Evolutionary conservation across 35 echinoderm and acorn worm species (phyloP), one percentile per base, ranked within the genome.

Genomic region (Strongylocentrotus purpuratus): DNA sequence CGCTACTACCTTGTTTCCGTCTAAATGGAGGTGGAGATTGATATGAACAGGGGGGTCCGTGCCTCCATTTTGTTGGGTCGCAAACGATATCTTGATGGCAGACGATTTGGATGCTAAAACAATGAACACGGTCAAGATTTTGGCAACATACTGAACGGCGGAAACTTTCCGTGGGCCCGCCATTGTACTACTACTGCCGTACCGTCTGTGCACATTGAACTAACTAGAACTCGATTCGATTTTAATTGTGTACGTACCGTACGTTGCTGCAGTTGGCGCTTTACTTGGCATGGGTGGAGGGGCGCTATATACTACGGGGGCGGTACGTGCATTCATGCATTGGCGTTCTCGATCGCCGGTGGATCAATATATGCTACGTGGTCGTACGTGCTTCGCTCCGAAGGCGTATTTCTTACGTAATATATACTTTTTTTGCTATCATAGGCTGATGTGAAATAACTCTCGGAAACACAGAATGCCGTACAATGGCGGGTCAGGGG

Each of bases 21-120:
- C 45, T 88, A 88, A 31, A 88, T 88, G 87, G 45, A 88, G 32
- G 28, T 88, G 87, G 31, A 88, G 45, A 46, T 88, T 88, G 31
- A 88, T 88, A 31, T 88, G 87, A 88, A 88, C 87, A 33, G 87
- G 86, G 14, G 87, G 32, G 4, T 88, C 32, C 45, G 87, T 46
- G 45, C 87, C 33, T 88, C 45, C 87, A 41, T 88, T n/a, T 33
- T 88, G 87, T 46, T 88, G 87, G 12, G 9, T 33, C 12, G 87
- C 87, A 88, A 88, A 33, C 14, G 87, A 88, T 88, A 88, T 46
- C 9, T 88, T 88, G 31, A 88, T 46, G 22, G 87, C 87, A 70
- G 61, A 70, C 61, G 61, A 70, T 20, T 70, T 25, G 6, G 18
- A 70, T 18, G 20, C 61, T 18, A 22, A 70, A 22, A 28, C 18